Base-by-base conservation (phyloP, 2,113 vertebrate species). In the Myodes glareolus region DNA sequence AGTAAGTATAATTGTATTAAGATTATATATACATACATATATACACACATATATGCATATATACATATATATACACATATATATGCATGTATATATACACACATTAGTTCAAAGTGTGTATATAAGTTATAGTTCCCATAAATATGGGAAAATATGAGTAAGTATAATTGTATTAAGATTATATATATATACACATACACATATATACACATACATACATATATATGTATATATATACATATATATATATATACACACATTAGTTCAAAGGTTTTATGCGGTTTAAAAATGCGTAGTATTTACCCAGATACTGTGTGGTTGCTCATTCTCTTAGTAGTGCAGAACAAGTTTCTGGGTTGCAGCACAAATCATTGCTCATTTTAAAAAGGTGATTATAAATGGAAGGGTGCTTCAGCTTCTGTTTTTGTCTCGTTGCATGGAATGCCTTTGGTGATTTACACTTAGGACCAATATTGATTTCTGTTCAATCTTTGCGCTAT, bases 381-480 rank as follows among this genome's bases (percentile, higher is more conserved):
- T 94, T 94, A 95, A 96, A 92, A 17, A 61, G 13, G 68, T 12
- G 58, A 91, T 89, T 97, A 94, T 86, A 96, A 94, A 86, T 95
- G 97, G 86, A 72, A 21, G 88, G 92, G 92, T 95, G 88, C 94
- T 97, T 96, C 73, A 93, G 63, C 27, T 96, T 97, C 88, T 96
- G 88, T 76, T 93, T 96, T 93, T 65, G 94, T 93, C 88, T 92
- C 45, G 45, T 87, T 58, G 78, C 23, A 19, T 87, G 36, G 81
- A 94, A 77, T 94, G 78, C 70, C 88, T 97, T 97, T 97, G 96
- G 94, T 97, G 95, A 93, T 94, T 97, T 94, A 94, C 50, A 63
- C 82, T 94, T 81, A 85, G 88, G 96, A 91, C 97, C 92, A 88
- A 63, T 94, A 97, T 91, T 95, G 92, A 97, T 98, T 97, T 94